phyloP scores from a whole-genome alignment of 2,113 vertebrate species.

The Pionites leucogaster region DNA sequence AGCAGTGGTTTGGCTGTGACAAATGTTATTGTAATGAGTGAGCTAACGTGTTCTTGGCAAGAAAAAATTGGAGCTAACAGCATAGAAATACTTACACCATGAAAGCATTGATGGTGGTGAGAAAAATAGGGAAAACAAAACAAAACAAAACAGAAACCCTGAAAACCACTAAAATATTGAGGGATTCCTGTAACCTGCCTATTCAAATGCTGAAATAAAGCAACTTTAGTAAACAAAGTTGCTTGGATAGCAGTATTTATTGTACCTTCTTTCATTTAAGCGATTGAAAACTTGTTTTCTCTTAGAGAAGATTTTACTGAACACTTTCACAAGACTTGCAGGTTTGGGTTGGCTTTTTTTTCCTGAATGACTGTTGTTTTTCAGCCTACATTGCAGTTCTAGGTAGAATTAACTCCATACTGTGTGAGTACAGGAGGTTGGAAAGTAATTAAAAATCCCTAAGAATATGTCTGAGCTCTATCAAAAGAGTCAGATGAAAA shows the following conservation, averaged over 20 bases:
- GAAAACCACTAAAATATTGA: background rate
- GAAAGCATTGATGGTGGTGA: background rate
- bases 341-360: background rate
- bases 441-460: background rate
- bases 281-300: background rate
- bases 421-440: background rate
- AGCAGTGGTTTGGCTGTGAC: background rate
- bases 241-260: background rate
- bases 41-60: background rate
- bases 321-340: background rate
- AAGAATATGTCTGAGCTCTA: background rate
- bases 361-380: background rate
- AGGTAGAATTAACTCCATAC: background rate
- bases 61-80: background rate
- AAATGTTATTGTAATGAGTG: background rate
- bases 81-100: background rate
- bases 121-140: background rate
- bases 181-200: background rate
- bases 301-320: background rate
- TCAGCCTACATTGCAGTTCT: background rate
- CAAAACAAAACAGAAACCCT: fast-evolving
- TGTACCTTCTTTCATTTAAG: background rate
- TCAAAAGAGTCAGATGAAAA: background rate
- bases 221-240: background rate
- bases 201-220: background rate